Percentiles rank a stretch among this genome's conserved stretches.
These are phyloP conservation scores for Aquatica leii DNA, from an alignment of 2,888 invertebrate species.

Conservation along the genomic window DNA sequence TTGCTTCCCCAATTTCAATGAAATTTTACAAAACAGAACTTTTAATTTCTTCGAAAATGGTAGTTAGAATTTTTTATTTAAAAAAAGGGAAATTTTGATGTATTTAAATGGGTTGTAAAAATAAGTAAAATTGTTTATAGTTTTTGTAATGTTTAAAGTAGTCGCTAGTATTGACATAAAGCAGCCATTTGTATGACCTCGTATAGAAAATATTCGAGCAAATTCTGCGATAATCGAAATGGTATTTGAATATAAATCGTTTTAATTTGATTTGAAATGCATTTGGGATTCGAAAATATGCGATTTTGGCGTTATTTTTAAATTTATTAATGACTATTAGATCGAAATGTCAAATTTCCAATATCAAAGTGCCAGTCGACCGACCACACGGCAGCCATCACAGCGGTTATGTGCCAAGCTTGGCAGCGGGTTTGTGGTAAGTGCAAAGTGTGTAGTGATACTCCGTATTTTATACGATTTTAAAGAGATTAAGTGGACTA, in stretches of 20 bases:
- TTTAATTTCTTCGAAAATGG: too few species aligned
- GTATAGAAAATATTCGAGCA: conserved; percentile 24
- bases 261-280: conserved; percentile 20
- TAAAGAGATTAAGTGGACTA: conserved; percentile 60
- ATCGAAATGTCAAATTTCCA: conserved; percentile 33
- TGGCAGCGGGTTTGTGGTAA: conserved; percentile 60
- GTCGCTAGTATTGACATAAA: conserved; percentile 14
- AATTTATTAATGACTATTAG: conserved; percentile 35
- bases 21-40: too few species aligned
- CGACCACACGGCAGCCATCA: conserved; percentile 57
- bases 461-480: conserved; percentile 61
- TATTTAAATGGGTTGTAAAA: neutral
- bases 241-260: conserved; percentile 8
- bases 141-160: conserved; percentile 10
- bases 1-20: too few species aligned
- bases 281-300: conserved; percentile 36
- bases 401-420: conserved; percentile 58
- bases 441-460: conserved; percentile 62
- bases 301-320: conserved; percentile 48
- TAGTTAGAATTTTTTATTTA: too few species aligned
- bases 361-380: conserved; percentile 32
- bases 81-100: too few species aligned
- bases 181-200: conserved; percentile 38
- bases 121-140: conserved; percentile 7
- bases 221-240: conserved; percentile 30